phyloP scores from a whole-genome alignment of 2,797 vertebrate species.

The Cirrhinus molitorella region DNA sequence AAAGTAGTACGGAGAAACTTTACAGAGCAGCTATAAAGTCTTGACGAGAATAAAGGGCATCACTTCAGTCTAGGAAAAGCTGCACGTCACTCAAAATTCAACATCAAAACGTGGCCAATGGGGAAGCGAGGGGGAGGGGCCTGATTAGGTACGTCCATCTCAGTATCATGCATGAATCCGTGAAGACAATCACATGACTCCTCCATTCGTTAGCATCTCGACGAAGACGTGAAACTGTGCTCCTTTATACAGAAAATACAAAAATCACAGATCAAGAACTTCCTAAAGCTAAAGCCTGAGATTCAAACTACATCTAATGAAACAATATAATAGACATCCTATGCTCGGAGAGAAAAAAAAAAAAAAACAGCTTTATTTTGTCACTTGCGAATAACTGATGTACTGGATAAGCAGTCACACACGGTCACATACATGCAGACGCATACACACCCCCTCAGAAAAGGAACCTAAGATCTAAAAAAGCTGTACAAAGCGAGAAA shows the following conservation, averaged over 20 bases:
- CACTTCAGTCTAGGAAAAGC: conserved; percentile 67
- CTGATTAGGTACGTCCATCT: conserved; percentile 1
- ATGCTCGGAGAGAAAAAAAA: not conserved
- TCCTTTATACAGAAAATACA: conserved; percentile 64
- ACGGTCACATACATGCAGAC: conserved; percentile 5
- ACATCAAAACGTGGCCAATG: conserved; percentile 76
- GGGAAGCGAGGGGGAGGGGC: conserved; percentile 13
- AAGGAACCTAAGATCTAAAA: conserved; percentile 78
- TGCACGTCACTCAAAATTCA: conserved; percentile 78
- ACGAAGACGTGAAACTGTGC: conserved; percentile 64
- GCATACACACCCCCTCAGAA: conserved; percentile 70
- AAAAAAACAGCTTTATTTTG: not conserved
- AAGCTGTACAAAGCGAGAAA: conserved; percentile 80
- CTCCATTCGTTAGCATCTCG: conserved; percentile 3
- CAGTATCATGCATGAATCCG: conserved; percentile 42
- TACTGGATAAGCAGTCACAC: conserved; percentile 32
- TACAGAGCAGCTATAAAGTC: conserved; percentile 46
- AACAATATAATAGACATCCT: conserved; percentile 32
- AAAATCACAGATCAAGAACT: conserved; percentile 36
- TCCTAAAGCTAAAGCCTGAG: conserved; percentile 44
- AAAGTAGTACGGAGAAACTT: conserved; percentile 15
- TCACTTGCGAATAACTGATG: conserved; percentile 23
- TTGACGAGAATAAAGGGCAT: conserved; percentile 39
- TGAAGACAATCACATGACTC: not conserved
- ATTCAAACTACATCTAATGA: conserved; percentile 49